A percentile compares a stretch with the other conserved stretches of the same genome.
phyloP scores from a whole-genome alignment of 2,888 invertebrate species.

The Rhingia rostrata region DNA sequence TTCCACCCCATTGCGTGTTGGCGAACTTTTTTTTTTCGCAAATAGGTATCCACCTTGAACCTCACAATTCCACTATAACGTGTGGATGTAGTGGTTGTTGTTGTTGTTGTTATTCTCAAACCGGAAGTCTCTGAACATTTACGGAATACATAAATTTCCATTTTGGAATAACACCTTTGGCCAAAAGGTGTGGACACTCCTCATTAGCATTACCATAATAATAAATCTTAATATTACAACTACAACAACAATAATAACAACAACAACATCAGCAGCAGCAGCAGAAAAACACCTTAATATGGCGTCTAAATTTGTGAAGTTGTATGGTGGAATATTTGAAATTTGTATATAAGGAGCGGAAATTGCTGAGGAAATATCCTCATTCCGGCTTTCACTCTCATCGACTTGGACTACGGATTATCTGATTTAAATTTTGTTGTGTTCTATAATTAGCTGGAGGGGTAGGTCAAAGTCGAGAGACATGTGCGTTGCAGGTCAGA shows the following conservation, averaged over 20 bases:
- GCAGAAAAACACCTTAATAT: conserved; percentile 39
- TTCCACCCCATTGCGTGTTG: conserved; percentile 54
- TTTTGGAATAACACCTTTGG: conserved; percentile 41
- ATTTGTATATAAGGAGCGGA: conserved; percentile 38
- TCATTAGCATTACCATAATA: conserved; percentile 58
- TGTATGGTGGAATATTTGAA: conserved; percentile 21
- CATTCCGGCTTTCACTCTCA: conserved; percentile 41
- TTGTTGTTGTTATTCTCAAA: conserved; percentile 13
- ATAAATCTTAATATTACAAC: conserved; percentile 55
- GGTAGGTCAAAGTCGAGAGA: not conserved
- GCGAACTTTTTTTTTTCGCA: conserved; percentile 2
- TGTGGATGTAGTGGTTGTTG: not conserved
- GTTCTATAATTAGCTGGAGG: conserved; percentile 45
- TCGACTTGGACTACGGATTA: conserved; percentile 39
- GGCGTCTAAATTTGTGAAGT: conserved; percentile 34
- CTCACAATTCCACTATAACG: not conserved
- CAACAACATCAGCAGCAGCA: too few relatives aligned
- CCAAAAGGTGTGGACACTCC: conserved; percentile 44
- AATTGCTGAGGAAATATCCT: conserved; percentile 45
- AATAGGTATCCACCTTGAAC: conserved; percentile 57
- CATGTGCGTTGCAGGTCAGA: conserved; percentile 34
- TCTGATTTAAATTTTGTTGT: conserved; percentile 47
- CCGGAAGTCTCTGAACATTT: conserved; percentile 64
- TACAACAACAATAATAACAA: too few relatives aligned
- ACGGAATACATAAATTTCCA: conserved; percentile 49